phyloP scores from a whole-genome alignment of 2,797 vertebrate genomes.

The Carapus acus region DNA sequence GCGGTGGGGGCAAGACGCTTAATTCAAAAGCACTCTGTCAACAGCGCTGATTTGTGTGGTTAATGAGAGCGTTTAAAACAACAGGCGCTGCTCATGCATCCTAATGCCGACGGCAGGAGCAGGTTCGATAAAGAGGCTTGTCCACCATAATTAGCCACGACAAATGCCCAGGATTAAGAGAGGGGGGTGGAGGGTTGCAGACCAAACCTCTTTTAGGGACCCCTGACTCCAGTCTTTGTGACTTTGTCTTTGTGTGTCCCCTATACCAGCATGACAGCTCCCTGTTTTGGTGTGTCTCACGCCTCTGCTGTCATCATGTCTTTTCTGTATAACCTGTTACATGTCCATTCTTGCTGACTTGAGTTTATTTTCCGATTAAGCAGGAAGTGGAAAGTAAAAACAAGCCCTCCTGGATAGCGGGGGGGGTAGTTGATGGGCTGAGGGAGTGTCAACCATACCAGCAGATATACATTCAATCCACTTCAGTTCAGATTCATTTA shows the following conservation, averaged over 20 bases:
- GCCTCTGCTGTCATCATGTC: slow-evolving; percentile 17
- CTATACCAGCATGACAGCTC: slow-evolving; percentile 34
- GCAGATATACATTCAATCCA: slow-evolving; percentile 23
- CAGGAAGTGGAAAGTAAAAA: background rate
- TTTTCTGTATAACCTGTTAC: slow-evolving; percentile 30
- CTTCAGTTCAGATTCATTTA: slow-evolving; percentile 29
- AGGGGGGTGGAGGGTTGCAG: slow-evolving; percentile 65
- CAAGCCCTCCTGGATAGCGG: slow-evolving; percentile 17
- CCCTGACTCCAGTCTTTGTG: slow-evolving; percentile 34
- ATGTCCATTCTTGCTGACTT: slow-evolving; percentile 4
- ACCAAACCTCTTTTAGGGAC: slow-evolving; percentile 32
- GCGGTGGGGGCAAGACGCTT: slow-evolving; percentile 85
- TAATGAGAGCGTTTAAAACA: slow-evolving; percentile 99
- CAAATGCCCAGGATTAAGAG: slow-evolving; percentile 86
- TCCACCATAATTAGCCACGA: slow-evolving; percentile 97
- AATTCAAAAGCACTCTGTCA: slow-evolving; percentile 99
- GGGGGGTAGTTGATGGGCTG: too few species aligned
- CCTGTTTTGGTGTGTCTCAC: slow-evolving; percentile 32
- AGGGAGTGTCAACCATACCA: slow-evolving; percentile 11
- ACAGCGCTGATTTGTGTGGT: slow-evolving; percentile 99
- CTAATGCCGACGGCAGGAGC: slow-evolving; percentile 96
- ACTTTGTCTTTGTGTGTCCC: slow-evolving; percentile 26
- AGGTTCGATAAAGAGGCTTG: slow-evolving; percentile 99
- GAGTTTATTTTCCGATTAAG: slow-evolving; percentile 25
- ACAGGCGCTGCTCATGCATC: slow-evolving; percentile 98